Evolutionary conservation across 2,113 vertebrate species (phyloP).

Genomic region (Beaufortia kweichowensis): DNA sequence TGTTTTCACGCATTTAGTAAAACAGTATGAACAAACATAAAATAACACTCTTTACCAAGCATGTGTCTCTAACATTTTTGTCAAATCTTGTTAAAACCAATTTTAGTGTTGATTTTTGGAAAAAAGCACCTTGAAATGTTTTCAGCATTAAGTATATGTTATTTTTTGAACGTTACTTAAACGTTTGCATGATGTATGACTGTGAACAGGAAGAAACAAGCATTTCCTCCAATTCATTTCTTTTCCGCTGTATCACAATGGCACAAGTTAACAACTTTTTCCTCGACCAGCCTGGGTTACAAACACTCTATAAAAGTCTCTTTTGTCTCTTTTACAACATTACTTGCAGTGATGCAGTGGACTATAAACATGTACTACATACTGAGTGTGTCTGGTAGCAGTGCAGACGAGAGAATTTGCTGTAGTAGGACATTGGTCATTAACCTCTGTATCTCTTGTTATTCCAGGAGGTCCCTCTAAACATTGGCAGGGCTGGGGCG

Average conservation of each 20-base stretch:
- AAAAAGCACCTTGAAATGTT: neutral
- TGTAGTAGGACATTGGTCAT: constrained; percentile 52
- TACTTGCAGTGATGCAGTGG: constrained; percentile 23
- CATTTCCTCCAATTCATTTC: constrained; percentile 46
- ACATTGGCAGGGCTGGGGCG: constrained; percentile 93
- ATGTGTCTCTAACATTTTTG: too few species aligned
- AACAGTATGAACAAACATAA: too few species aligned
- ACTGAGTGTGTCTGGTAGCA: constrained; percentile 9
- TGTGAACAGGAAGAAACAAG: constrained; percentile 41
- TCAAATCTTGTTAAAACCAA: too few species aligned
- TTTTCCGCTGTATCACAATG: constrained; percentile 42
- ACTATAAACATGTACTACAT: neutral
- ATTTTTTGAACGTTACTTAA: neutral
- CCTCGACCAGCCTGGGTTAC: constrained; percentile 9
- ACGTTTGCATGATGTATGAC: constrained; percentile 9
- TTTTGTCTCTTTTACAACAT: constrained; percentile 14
- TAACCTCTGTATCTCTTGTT: constrained; percentile 62
- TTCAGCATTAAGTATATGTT: neutral
- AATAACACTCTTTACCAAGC: neutral
- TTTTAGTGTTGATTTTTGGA: neutral
- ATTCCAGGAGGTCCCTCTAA: constrained; percentile 89
- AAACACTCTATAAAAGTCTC: neutral
- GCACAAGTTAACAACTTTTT: constrained; percentile 28
- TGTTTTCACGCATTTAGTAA: too few species aligned
- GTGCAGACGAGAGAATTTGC: constrained; percentile 26